Conservation (phyloP, 2,888 invertebrate species). For the Papilio gigon region DNA sequence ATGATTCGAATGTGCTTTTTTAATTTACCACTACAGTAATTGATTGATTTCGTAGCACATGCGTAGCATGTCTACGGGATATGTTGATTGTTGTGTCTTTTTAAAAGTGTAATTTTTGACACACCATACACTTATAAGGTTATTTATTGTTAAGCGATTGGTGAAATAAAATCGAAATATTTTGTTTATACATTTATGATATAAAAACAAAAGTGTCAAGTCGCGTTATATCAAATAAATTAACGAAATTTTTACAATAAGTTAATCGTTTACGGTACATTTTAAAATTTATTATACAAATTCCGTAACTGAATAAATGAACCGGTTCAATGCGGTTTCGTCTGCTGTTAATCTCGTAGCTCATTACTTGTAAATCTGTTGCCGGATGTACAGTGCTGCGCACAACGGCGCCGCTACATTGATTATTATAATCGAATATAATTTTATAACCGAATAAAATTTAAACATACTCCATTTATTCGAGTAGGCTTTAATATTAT, state of each 20-base stretch:
- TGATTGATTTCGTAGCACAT: not conserved
- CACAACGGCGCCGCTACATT: not conserved
- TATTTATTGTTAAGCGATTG: no score
- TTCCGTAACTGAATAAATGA: constrained; percentile 17
- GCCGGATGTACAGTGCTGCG: constrained; percentile 7
- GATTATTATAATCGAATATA: not conserved
- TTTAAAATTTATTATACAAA: constrained; percentile 8
- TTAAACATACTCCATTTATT: constrained; percentile 1
- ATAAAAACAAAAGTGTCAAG: no score
- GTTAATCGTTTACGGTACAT: no score
- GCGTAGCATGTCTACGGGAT: not conserved
- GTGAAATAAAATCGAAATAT: no score
- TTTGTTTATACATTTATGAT: no score
- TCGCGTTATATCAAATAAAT: no score
- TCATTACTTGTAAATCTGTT: constrained; percentile 31
- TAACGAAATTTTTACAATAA: no score
- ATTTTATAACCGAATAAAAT: not conserved
- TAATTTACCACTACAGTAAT: not conserved
- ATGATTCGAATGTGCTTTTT: no score
- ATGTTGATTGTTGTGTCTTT: not conserved
- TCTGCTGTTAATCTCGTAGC: constrained; percentile 25
- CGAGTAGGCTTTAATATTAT: not conserved
- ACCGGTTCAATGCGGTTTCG: constrained; percentile 28
- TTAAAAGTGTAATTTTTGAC: no score
- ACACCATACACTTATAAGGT: no score